Evolutionary conservation across 2,113 vertebrate species (phyloP).

Genomic region (Notechis scutatus): DNA sequence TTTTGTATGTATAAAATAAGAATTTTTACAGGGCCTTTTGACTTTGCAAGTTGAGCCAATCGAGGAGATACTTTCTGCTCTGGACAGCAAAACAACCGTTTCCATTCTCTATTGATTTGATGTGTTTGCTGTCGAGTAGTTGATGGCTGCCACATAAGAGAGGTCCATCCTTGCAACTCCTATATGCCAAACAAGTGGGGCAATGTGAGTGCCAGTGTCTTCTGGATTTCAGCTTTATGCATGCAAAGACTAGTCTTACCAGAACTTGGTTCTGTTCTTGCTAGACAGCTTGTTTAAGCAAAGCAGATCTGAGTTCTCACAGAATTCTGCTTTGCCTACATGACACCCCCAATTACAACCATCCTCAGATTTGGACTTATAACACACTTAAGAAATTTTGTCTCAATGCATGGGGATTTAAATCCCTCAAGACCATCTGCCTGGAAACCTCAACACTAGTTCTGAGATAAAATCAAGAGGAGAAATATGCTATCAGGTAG

Average conservation of each 20-base stretch:
- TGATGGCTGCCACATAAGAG: neutral
- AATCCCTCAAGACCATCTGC: neutral
- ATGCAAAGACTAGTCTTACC: neutral
- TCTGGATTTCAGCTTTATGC: neutral
- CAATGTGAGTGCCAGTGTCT: neutral
- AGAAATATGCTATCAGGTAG: neutral
- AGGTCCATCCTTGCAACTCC: neutral
- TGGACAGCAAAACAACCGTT: neutral
- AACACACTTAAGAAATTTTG: neutral
- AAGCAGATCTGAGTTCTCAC: neutral
- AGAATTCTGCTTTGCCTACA: neutral
- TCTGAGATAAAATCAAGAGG: neutral
- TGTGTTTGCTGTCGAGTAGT: neutral
- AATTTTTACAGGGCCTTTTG: neutral
- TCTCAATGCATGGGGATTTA: neutral
- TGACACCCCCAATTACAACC: neutral
- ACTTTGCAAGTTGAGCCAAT: neutral
- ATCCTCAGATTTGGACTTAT: neutral
- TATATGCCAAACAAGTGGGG: neutral
- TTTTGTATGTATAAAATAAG: neutral
- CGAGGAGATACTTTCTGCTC: neutral
- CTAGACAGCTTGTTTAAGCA: neutral
- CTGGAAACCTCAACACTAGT: neutral
- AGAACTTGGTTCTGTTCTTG: neutral
- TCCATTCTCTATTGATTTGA: neutral